Conservation (phyloP, 2,888 invertebrate species). For the Halictus quadricinctus region DNA sequence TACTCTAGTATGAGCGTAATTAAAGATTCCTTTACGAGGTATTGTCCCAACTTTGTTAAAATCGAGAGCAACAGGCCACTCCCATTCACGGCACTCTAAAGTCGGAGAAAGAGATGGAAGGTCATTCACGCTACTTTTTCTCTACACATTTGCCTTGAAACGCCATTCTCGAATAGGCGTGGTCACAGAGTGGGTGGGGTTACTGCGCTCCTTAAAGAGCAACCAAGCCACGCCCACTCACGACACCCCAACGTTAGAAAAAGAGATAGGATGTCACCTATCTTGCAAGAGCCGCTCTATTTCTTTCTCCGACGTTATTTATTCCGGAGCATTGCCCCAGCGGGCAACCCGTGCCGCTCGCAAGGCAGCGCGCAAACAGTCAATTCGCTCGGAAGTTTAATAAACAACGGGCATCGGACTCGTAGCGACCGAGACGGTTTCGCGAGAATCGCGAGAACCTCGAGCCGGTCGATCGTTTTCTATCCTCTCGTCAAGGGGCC, state of each 20-base stretch:
- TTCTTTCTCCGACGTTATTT: neutral
- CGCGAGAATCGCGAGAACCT: constrained; percentile 35
- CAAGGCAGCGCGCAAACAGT: neutral
- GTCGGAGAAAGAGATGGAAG: neutral
- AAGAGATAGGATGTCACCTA: neutral
- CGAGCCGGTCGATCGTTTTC: constrained; percentile 58
- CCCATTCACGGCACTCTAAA: neutral
- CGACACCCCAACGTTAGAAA: too few relatives aligned
- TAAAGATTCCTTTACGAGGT: neutral
- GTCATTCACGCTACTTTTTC: neutral
- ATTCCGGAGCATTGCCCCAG: neutral
- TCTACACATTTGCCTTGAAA: neutral
- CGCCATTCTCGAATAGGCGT: neutral
- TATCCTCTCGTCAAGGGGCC: constrained; percentile 58
- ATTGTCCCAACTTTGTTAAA: neutral
- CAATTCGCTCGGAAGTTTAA: neutral
- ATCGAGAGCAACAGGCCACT: neutral
- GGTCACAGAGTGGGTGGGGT: neutral
- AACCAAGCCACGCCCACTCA: too few relatives aligned
- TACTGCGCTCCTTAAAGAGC: neutral
- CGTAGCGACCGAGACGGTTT: neutral
- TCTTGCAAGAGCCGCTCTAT: neutral
- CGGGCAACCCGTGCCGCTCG: neutral
- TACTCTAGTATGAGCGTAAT: neutral
- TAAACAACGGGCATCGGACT: neutral